Base-by-base conservation (phyloP, 2,888 invertebrate genomes). In the Lagria hirta region DNA sequence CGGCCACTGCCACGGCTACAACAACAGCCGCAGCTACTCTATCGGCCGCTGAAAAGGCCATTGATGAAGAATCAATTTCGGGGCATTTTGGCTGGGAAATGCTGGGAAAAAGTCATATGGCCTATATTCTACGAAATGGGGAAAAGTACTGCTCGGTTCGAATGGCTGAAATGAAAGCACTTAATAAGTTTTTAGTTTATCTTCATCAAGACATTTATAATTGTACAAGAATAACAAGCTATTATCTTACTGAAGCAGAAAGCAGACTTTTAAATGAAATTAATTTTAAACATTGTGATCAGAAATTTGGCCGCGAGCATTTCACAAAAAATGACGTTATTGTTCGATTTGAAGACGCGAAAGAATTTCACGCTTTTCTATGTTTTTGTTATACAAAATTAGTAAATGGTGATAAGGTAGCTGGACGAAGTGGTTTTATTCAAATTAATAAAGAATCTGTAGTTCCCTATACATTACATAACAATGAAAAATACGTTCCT, bases 361-460 rank as follows among this genome's bases (percentile, higher is more conserved):
- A 85, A 57, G 90, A 91, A 66, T 91, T 95, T 73, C 90, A 90
- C 69, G 84, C 86, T 53, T 92, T 94, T 73, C 75, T 96, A 58
- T 88, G 90, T 63, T 86, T 90, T 47, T 92, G 92, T 71, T 90
- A 88, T 67, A 84, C 85, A 58, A 92, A 91, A 69, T 73, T 92
- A 54, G 76, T 88, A 34, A 78, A 81, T 48, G 82, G 83, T 53
- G 83, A 80, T 59, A 82, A 81, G 57, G 72, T 75, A n/a, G 77
- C 81, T 47, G 89, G 90, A 68, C 84, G 88, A 64, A 93, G 93
- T 71, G 93, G 93, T 37, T 93, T 93, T 65, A 89, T 93, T 59
- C 78, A 89, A 47, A 91, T 93, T 54, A 94, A 94, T 68, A 90
- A 90, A 65, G 94, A 92, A 69, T 90, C 92, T 0, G 91, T 94